Base-by-base conservation (phyloP, 2,888 invertebrate genomes). In the Mythimna lalbum region DNA sequence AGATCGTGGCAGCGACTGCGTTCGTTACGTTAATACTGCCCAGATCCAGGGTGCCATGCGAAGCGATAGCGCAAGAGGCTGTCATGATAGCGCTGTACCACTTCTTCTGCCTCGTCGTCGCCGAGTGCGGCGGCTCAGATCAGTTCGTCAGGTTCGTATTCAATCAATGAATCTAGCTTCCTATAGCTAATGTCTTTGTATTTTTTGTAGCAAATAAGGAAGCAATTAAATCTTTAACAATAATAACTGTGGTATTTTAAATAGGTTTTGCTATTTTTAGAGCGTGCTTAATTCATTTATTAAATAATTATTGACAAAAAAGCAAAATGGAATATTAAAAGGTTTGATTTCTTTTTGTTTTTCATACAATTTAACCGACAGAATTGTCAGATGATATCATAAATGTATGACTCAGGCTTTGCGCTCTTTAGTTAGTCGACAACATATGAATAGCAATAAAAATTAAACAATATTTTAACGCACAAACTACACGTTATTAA, bases 11-110 rank as follows among this genome's bases (percentile, higher is more conserved):
- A 62, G 86, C 96, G 66, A 95, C 96, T 33, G 96, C 96, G 5
- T 96, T 96, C 86, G 92, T 97, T 76, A 96, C 97, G 12, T 95
- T 97, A 61, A 87, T 97, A 63, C 95, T 97, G 66, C 97, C 97
- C 0, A 92, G 97, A 83, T 96, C 97, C n/a, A 97, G 97, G 80
- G 91, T 98, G 60, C 89, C 97, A 70, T 96, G 97, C 4, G 98
- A 98, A 90, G 97, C 97, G 0, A 90, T 97, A 60, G 97, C 97
- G 5, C 97, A 97, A 90, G 97, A 97, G 71, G 96, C 96, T 62
- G 97, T 98, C 76, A 97, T 97, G 97, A 96, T 97, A 56, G 97
- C 96, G 14, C 94, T 98, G 93, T 98, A 97, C 90, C 97, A 97
- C 77, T 93, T 98, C 81, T 98, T 97, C 93, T 97, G 97, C 79